Conservation (phyloP, 2,113 vertebrate species). For the Pelmatolapia mariae region DNA sequence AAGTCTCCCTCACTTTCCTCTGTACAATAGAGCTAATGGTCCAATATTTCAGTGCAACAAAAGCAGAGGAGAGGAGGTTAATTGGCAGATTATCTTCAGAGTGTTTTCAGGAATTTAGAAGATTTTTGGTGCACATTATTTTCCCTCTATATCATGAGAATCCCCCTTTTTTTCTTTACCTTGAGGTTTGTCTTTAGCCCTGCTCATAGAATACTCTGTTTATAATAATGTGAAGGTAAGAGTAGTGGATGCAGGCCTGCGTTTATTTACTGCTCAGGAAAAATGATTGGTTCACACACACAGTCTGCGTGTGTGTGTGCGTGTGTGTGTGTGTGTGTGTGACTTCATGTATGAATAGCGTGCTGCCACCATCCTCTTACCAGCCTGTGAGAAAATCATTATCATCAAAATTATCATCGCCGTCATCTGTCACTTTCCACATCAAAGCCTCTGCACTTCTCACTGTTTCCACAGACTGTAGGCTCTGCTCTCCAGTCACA, state of each 20-base stretch:
- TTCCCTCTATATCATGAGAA: not conserved
- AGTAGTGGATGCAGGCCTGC: not conserved
- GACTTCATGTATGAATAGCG: not conserved
- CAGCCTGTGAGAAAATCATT: slow-evolving; percentile 6
- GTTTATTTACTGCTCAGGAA: not conserved
- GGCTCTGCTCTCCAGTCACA: slow-evolving; percentile 23
- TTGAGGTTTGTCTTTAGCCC: not conserved
- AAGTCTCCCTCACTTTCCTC: not conserved
- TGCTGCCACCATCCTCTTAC: not conserved
- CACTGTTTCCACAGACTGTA: slow-evolving; percentile 21
- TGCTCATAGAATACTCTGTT: not conserved
- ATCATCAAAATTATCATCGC: slow-evolving; percentile 4
- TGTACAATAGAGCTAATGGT: not conserved
- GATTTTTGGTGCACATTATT: not conserved
- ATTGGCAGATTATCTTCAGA: not conserved
- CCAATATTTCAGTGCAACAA: not conserved
- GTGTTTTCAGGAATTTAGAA: not conserved
- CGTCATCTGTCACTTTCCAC: slow-evolving; percentile 31
- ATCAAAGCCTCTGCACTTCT: slow-evolving; percentile 20
- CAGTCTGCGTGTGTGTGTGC: fast-evolving
- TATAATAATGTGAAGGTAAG: not conserved
- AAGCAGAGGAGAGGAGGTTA: not conserved
- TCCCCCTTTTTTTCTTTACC: not conserved
- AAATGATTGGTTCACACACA: not conserved
- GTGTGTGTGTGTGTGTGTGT: not conserved